Evolutionary conservation across 1,140 invertebrate species (phyloP).

Genomic region (Hypsibius dujardini): DNA sequence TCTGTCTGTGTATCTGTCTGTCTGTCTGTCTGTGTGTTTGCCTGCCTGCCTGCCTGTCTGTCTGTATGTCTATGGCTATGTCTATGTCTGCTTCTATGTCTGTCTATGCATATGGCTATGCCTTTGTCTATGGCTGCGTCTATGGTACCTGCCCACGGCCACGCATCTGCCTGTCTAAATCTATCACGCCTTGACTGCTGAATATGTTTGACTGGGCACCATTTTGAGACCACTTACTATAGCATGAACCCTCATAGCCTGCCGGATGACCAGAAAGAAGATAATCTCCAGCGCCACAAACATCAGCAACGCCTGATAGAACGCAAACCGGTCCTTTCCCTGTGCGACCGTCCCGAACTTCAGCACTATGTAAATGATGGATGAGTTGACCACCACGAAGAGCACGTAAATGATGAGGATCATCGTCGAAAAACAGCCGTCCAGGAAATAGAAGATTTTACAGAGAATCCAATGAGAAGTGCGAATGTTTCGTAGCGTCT

Average conservation of each 20-base stretch:
- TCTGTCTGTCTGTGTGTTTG: too few species aligned
- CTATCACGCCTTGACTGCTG: not conserved
- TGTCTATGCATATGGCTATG: not conserved
- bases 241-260: not conserved
- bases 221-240: not conserved
- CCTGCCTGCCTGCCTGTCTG: too few species aligned
- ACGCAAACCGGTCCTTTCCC: not conserved
- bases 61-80: too few species aligned
- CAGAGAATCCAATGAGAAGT: not conserved
- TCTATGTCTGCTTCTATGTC: not conserved
- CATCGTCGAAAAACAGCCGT: not conserved
- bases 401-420: not conserved
- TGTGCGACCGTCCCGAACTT: not conserved
- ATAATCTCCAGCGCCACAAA: slow-evolving; percentile 6
- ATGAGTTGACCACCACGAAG: not conserved
- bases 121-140: not conserved
- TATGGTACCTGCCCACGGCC: not conserved
- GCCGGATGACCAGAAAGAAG: slow-evolving; percentile 4
- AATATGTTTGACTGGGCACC: too few species aligned
- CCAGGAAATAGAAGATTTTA: not conserved
- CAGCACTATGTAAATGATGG: slow-evolving; percentile 1
- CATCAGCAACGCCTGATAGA: not conserved
- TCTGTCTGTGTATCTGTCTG: too few species aligned
- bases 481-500: not conserved
- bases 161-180: not conserved